Base-by-base conservation (phyloP, 1,140 invertebrate species). In the Leguminivora glycinivorella region DNA sequence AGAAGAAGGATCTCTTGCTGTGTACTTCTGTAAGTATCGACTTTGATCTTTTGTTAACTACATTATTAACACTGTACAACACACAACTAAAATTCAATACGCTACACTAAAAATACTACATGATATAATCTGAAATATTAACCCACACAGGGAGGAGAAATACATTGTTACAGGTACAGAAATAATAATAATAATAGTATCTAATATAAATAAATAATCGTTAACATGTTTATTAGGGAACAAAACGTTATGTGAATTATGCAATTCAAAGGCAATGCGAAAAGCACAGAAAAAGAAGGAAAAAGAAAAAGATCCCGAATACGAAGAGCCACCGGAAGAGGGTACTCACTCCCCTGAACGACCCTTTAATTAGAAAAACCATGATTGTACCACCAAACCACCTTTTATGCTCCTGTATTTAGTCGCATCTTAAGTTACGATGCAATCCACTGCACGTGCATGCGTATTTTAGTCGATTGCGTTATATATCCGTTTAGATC, bases 21-120 rank as follows among this genome's bases (percentile, higher is more conserved):
- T 98, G 7, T 98, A 97, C 87, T 98, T 98, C 87, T 98, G 97
- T 98, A 95, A 98, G 96, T 87, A 68, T 14, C 68, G 69, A 47
- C 14, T 17, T n/a, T 69, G 60, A 56, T 58, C 38, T 58, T 26
- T 40, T 58, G 40, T 66, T n/a, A n/a, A n/a, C n/a, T 26, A 72
- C 24, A 73, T 68, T 70, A 70, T 71, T 24, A 43, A 73, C 72
- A 73, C 14, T 67, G 72, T 68, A 70, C 72, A 47, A 70, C 70
- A 74, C 70, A 72, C 70, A 68, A 68, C 34, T 66, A 25, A 67
- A 43, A 56, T 43, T 67, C 40, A 17, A 14, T 60, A 70, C 17
- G 40, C 25, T 47, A 56, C 26, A 69, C 14, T 69, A 47, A 56
- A 47, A 26, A 5, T n/a, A 31, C 25, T 63, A 25, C 6, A 10